Base-by-base conservation (phyloP, 2,888 invertebrate species). In the Abrostola triplasia region DNA sequence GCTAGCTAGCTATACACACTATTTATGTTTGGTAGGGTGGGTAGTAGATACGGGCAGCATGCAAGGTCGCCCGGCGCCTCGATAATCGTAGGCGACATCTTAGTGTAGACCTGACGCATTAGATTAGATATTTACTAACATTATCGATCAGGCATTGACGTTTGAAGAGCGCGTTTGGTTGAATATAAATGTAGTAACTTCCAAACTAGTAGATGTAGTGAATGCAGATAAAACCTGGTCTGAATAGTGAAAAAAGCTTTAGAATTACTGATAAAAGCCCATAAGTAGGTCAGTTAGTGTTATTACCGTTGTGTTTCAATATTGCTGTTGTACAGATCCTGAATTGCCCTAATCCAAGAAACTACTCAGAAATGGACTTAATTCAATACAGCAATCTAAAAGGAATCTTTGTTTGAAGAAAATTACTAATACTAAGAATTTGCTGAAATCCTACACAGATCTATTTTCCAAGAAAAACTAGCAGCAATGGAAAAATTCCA, bases 31-130 rank as follows among this genome's bases (percentile, higher is more conserved):
- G 87, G 79, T 83, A 76, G 79, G 82, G 84, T 85, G 82, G 84
- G 82, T 71, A 72, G 68, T 64, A 70, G 77, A 73, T 85, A 86
- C 85, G 79, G 84, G 75, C 68, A 77, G 82, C 87, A 84, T 82
- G 88, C 93, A 93, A 94, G 93, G 93, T 91, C 93, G 90, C 79
- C 89, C 84, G 92, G 91, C 93, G 92, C 92, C 92, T 92, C 92
- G 89, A 84, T 92, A 90, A 89, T 88, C 91, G 89, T 80, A 60
- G 65, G 73, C 77, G 78, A 79, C 64, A 82, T 70, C 71, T 81
- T 85, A 80, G 56, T 77, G 67, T 89, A 90, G 93, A 92, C 85
- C 79, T 70, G 70, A 70, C 42, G 57, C 63, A 6, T 70, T 60
- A 55, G 62, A 62, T 54, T 24, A 47, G 9, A 47, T 47, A 24